phyloP scores from a whole-genome alignment of 2,888 invertebrate genomes.

The Platerodrilus igneus region DNA sequence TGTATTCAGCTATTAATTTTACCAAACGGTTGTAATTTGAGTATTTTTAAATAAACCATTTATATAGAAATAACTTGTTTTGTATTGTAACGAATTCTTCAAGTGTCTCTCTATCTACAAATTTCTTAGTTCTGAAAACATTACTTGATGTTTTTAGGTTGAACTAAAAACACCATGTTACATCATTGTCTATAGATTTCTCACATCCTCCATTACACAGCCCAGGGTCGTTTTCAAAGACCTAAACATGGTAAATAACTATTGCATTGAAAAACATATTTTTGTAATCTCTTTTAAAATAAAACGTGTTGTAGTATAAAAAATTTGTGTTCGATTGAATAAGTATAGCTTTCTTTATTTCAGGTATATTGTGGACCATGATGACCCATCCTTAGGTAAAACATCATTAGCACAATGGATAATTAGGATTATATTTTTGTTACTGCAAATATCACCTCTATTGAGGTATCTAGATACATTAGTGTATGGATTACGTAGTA shows the following conservation, averaged over 20 bases:
- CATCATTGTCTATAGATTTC: too few species aligned
- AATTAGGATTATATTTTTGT: slow-evolving; percentile 46
- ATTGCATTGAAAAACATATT: not conserved
- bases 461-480: slow-evolving; percentile 48
- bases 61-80: too few species aligned
- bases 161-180: too few species aligned
- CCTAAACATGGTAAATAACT: too few species aligned
- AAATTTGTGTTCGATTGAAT: not conserved
- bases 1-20: too few species aligned
- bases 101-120: too few species aligned
- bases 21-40: too few species aligned
- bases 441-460: slow-evolving; percentile 50
- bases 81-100: too few species aligned
- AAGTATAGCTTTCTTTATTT: slow-evolving; percentile 28
- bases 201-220: too few species aligned
- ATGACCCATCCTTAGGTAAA: slow-evolving; percentile 45
- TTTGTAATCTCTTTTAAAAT: not conserved
- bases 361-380: slow-evolving; percentile 50
- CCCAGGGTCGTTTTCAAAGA: not conserved
- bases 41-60: too few species aligned
- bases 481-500: slow-evolving; percentile 46
- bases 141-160: too few species aligned
- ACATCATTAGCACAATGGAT: slow-evolving; percentile 47
- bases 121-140: too few species aligned
- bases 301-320: not conserved